These are phyloP conservation scores for Yponomeuta cagnagella DNA, from an alignment of 2,888 invertebrate genomes.

Conservation along the genomic window DNA sequence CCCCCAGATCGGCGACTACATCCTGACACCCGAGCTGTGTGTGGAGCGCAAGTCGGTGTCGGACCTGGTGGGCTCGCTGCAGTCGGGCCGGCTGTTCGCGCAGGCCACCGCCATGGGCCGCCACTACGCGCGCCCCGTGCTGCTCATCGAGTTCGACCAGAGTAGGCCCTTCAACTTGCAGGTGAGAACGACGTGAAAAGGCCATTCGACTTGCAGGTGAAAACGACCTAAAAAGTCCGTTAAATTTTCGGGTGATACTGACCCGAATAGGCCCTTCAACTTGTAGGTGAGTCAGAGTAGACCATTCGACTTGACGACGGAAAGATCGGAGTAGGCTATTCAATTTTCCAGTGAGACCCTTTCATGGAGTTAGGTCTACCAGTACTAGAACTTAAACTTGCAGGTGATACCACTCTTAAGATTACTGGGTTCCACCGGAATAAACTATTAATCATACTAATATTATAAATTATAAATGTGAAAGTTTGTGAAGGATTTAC, in stretches of 20 bases:
- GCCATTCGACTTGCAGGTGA: too few relatives aligned
- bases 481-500: too few relatives aligned
- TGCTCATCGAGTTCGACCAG: conserved; percentile 97
- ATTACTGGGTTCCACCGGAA: too few relatives aligned
- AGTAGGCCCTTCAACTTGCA: conserved; percentile 93
- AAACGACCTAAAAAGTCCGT: conserved; percentile 90
- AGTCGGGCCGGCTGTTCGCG: conserved; percentile 95
- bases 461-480: too few relatives aligned
- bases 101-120: conserved; percentile 97
- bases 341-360: conserved; percentile 81
- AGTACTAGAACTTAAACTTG: background rate
- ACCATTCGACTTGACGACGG: too few relatives aligned
- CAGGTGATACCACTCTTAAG: too few relatives aligned
- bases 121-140: conserved; percentile 89
- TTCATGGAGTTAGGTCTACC: background rate
- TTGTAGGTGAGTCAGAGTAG: too few relatives aligned
- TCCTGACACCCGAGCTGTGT: conserved; percentile 96
- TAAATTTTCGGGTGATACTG: conserved; percentile 84
- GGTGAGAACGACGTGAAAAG: conserved; percentile 54
- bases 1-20: conserved; percentile 94
- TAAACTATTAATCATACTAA: too few relatives aligned
- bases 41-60: conserved; percentile 97
- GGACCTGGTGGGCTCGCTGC: conserved; percentile 96
- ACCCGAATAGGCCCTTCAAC: background rate
- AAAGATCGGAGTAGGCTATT: conserved; percentile 92